Evolutionary conservation across 2,888 invertebrate genomes (phyloP), one percentile per base, ranked within the genome.

Genomic region (Hyalella azteca): DNA sequence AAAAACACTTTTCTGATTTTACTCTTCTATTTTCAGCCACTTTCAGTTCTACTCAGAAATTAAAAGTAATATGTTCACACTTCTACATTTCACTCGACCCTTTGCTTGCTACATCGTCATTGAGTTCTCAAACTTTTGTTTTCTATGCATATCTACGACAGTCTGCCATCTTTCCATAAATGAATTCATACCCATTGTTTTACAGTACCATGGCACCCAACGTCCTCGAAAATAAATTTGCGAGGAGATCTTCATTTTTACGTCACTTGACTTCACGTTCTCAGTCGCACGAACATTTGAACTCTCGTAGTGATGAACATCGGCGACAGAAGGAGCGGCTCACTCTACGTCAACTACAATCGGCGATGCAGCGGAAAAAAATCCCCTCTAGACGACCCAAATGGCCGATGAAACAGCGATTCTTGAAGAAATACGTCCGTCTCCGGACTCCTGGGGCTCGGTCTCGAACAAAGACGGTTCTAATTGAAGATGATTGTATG

Each of bases 151-250:
- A n/a, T n/a, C n/a, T n/a, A n/a, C n/a, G n/a, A n/a, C n/a, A n/a
- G n/a, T n/a, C n/a, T n/a, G n/a, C n/a, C n/a, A n/a, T n/a, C n/a
- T n/a, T n/a, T n/a, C n/a, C n/a, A n/a, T n/a, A n/a, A n/a, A n/a
- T n/a, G n/a, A n/a, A n/a, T n/a, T n/a, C n/a, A n/a, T n/a, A n/a
- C n/a, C n/a, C n/a, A n/a, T n/a, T n/a, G n/a, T n/a, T n/a, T 66
- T 66, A 9, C 66, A 66, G 66, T 19, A 36, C 29, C 32, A 66
- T 66, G 66, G 22, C 66, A 19, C 29, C 66, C 66, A 66, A 19
- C 66, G 29, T 19, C 66, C 22, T 66, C 66, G 36, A 11, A 36
- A 66, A 29, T 66, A 66, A 66, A 19, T 26, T 54, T 26, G 7
- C 54, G 22, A 22, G n/a, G 3, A 22, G 26, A 4, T 9, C 66